Conservation (phyloP, 53 echinoderm and acorn worm species). For the Hippasteria phrygiana region DNA sequence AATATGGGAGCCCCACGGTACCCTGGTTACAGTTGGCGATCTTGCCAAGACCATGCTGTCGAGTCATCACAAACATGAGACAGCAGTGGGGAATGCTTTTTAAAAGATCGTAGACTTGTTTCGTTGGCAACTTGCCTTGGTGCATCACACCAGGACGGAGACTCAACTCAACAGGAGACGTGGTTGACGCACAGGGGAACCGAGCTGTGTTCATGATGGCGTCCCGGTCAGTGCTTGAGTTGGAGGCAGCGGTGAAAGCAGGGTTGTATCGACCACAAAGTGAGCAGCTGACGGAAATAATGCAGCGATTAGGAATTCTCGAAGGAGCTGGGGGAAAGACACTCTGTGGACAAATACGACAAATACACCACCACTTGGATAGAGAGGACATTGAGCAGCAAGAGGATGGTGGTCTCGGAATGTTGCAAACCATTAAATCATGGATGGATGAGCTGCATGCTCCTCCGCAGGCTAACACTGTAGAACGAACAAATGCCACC, state of each 20-base stretch:
- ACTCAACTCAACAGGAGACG: neutral
- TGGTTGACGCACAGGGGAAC: neutral
- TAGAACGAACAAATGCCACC: neutral
- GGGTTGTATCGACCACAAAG: neutral
- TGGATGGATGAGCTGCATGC: neutral
- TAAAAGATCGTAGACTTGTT: neutral
- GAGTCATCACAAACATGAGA: too few species aligned
- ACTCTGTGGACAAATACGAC: neutral
- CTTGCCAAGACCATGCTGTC: conserved; percentile 34
- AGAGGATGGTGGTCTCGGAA: neutral
- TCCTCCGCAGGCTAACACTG: neutral
- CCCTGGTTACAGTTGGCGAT: conserved; percentile 51
- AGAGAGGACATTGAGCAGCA: neutral
- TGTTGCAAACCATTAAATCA: neutral
- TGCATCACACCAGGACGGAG: too few species aligned
- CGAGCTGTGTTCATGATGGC: neutral
- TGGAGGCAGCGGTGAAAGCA: conserved; percentile 22
- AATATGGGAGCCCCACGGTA: too few species aligned
- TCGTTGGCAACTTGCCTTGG: too few species aligned
- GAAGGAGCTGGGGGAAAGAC: neutral
- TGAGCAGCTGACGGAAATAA: conserved; percentile 1
- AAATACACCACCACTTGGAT: neutral
- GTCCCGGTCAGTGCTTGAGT: neutral
- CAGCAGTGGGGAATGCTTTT: neutral
- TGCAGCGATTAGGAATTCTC: neutral